phyloP scores from a whole-genome alignment of 2,888 invertebrate genomes.

The Elmis aenea region DNA sequence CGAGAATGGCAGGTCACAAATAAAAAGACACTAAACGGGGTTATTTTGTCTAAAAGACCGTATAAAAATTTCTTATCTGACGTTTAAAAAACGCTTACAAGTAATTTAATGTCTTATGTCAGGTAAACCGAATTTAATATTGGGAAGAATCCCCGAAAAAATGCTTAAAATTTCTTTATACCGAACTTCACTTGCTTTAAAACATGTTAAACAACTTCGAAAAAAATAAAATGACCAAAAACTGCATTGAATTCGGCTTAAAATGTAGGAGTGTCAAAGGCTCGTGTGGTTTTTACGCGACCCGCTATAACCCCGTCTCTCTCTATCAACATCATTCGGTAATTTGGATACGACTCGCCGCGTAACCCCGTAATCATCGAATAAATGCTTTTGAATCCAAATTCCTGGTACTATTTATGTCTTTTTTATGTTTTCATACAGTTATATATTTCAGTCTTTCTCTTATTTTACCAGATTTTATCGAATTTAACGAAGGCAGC shows the following conservation, averaged over 20 bases:
- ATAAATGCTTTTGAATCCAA: constrained; percentile 25
- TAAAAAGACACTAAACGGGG: constrained; percentile 1
- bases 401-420: constrained; percentile 27
- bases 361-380: constrained; percentile 7
- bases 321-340: not conserved
- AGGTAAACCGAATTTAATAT: constrained; percentile 15
- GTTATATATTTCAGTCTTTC: constrained; percentile 21
- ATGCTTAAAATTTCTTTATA: constrained; percentile 16
- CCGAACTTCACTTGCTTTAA: constrained; percentile 13
- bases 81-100: constrained; percentile 13
- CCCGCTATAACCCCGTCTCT: constrained; percentile 9
- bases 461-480: constrained; percentile 22
- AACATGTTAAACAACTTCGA: constrained; percentile 25
- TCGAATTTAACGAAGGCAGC: constrained; percentile 22
- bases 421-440: constrained; percentile 26
- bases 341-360: constrained; percentile 5
- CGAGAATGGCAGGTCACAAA: no score
- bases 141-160: constrained; percentile 15
- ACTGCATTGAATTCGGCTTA: constrained; percentile 27
- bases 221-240: constrained; percentile 24
- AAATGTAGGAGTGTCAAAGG: constrained; percentile 27
- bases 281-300: constrained; percentile 12
- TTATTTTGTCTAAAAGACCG: constrained; percentile 9
- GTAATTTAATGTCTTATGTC: constrained; percentile 16
- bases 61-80: constrained; percentile 16